Conservation (phyloP, 2,888 invertebrate species). For the Orthosia gothica region DNA sequence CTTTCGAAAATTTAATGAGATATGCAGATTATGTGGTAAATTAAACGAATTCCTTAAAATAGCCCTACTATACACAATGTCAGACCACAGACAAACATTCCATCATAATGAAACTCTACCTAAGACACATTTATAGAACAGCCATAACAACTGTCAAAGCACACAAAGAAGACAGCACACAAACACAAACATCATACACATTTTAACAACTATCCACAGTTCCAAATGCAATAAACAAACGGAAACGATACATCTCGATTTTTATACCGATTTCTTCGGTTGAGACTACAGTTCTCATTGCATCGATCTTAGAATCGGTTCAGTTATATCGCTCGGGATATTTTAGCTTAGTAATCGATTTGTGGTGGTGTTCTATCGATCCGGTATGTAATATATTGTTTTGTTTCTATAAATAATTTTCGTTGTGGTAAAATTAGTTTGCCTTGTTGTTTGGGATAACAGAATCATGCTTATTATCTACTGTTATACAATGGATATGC, state of each 20-base stretch:
- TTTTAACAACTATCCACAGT: constrained; percentile 74
- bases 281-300: constrained; percentile 68
- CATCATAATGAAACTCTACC: constrained; percentile 39
- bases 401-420: constrained; percentile 38
- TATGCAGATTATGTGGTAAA: neutral
- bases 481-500: neutral
- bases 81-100: constrained; percentile 25
- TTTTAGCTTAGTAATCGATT: constrained; percentile 59
- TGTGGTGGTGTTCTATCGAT: constrained; percentile 43
- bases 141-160: constrained; percentile 64
- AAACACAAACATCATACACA: constrained; percentile 67
- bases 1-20: neutral
- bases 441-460: constrained; percentile 21
- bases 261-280: constrained; percentile 76
- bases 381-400: constrained; percentile 53
- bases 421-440: constrained; percentile 36
- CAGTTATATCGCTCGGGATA: constrained; percentile 55
- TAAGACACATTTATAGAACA: constrained; percentile 62
- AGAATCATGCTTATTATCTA: neutral
- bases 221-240: constrained; percentile 85
- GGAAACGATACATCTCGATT: constrained; percentile 80
- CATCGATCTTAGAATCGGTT: constrained; percentile 71
- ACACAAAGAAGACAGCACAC: constrained; percentile 58
- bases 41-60: neutral
- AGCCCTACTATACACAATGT: neutral